Conservation (phyloP, 2,113 vertebrate species). For the Anas platyrhynchos region DNA sequence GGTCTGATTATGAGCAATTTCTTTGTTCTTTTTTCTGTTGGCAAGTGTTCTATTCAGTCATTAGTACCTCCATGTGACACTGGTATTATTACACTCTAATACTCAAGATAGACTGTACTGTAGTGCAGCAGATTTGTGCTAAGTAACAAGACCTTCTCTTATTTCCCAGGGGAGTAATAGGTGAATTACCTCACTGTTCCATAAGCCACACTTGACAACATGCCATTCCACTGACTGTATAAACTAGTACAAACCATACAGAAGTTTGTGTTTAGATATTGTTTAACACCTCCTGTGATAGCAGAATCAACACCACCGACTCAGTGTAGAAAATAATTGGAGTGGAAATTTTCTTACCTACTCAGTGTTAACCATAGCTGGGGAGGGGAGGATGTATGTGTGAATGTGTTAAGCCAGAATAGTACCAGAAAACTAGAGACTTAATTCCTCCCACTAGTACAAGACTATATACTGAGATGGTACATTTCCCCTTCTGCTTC, state of each 20-base stretch:
- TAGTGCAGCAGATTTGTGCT: neutral
- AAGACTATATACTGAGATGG: neutral
- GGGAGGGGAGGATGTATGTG: neutral
- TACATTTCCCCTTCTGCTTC: neutral
- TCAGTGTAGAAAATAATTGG: neutral
- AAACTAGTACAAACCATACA: neutral
- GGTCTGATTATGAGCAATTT: neutral
- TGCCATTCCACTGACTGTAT: neutral
- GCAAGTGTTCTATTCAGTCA: neutral
- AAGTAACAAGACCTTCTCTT: neutral
- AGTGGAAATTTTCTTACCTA: neutral
- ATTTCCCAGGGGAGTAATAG: neutral
- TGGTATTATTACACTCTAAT: neutral
- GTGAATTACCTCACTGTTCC: neutral
- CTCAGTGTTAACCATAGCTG: neutral
- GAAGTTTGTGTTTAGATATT: neutral
- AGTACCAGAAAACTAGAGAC: neutral
- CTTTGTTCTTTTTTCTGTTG: neutral
- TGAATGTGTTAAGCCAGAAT: neutral
- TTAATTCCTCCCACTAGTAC: fast-evolving
- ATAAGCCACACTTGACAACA: neutral
- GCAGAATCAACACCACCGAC: neutral
- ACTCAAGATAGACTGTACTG: neutral
- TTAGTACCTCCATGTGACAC: neutral
- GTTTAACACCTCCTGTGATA: neutral